Evolutionary conservation across 2,797 vertebrate genomes (phyloP).

Genomic region (Cephalopachus bancanus): DNA sequence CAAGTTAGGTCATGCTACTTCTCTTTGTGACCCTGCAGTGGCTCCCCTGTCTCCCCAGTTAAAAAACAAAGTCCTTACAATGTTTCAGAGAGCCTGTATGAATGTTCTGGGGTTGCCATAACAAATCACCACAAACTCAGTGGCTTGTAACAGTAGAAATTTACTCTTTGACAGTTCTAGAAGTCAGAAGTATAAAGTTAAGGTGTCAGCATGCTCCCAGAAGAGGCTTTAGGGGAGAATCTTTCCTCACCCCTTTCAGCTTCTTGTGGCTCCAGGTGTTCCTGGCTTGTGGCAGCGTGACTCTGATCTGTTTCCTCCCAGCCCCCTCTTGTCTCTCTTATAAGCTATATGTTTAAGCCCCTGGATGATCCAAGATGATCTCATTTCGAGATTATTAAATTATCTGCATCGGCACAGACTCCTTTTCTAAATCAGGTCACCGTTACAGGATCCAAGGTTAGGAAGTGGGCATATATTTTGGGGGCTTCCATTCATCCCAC

Average conservation of each 20-base stretch:
- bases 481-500: too few species aligned
- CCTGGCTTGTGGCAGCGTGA: background rate
- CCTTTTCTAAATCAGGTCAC: background rate
- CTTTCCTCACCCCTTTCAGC: background rate
- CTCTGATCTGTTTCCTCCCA: background rate
- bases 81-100: background rate
- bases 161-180: background rate
- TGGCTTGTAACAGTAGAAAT: background rate
- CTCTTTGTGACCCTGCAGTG: background rate
- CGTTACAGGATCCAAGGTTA: background rate
- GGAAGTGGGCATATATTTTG: background rate
- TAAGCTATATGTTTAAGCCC: background rate
- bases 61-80: background rate
- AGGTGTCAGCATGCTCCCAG: background rate
- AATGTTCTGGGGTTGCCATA: background rate
- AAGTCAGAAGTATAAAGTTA: background rate
- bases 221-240: background rate
- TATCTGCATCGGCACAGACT: background rate
- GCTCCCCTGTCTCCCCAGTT: background rate
- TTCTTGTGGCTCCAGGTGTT: background rate
- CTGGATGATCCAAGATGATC: background rate
- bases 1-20: background rate
- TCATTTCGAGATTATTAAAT: conserved; percentile 5
- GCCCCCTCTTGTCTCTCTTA: background rate
- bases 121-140: background rate